Percentiles rank a stretch among this genome's conserved stretches.
Conservation (phyloP, 2,113 vertebrate species). For the Microcebus jonahi region DNA sequence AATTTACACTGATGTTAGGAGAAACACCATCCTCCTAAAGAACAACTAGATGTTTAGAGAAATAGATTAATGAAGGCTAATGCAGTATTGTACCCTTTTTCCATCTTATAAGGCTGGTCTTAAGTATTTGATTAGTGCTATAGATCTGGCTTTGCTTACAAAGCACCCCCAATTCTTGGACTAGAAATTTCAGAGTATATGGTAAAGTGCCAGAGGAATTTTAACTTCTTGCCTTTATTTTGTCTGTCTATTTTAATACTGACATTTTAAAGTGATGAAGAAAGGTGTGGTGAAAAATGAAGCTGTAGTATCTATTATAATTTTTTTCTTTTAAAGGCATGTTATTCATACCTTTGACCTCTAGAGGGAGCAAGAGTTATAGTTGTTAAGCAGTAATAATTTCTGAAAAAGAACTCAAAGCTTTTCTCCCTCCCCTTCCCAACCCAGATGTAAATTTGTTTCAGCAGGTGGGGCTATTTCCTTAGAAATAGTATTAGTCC, state of each 20-base stretch:
- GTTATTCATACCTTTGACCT: slow-evolving; percentile 31
- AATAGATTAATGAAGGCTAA: background rate
- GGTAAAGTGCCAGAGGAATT: background rate
- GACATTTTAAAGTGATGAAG: background rate
- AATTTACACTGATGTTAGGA: background rate
- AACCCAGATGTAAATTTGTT: background rate
- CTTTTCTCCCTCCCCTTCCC: background rate
- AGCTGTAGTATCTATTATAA: background rate
- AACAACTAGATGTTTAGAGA: background rate
- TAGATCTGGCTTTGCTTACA: background rate
- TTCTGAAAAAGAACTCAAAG: background rate
- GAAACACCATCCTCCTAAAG: background rate
- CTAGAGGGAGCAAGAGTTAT: slow-evolving; percentile 70
- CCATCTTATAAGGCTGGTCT: background rate
- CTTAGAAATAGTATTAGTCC: background rate
- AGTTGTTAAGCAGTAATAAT: background rate
- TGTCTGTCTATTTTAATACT: background rate
- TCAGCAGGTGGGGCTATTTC: slow-evolving; percentile 52
- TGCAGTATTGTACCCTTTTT: background rate
- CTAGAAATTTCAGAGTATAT: background rate
- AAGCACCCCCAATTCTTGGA: background rate
- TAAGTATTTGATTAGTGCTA: background rate
- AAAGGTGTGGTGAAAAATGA: background rate
- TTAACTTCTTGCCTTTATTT: slow-evolving; percentile 22
- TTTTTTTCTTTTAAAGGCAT: background rate